Base-by-base conservation (phyloP, 1,140 invertebrate species). In the Vanessa tameamea region DNA sequence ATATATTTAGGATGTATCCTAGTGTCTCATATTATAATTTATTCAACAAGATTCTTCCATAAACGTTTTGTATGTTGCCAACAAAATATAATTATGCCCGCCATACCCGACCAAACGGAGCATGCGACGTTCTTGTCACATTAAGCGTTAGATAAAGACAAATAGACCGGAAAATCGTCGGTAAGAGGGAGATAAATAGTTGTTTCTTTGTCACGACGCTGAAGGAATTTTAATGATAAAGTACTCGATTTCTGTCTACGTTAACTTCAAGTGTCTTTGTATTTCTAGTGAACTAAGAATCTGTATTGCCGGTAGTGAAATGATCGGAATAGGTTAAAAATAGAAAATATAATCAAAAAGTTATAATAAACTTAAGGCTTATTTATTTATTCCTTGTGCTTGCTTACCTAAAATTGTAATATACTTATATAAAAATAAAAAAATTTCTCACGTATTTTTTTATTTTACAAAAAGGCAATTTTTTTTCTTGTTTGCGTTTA, bases 141-240 rank as follows among this genome's bases (percentile, higher is more conserved):
- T 91, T 90, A 87, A 79, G 70, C 86, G 82, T 77, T 80, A 90
- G 86, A 91, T 85, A 88, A 83, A 89, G 90, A 92, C 88, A 92
- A 89, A 92, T 90, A 90, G 90, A 91, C 77, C 83, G 85, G 87
- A 90, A 91, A 92, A 90, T 89, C 84, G 76, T 76, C 74, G 77
- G 86, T 81, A 78, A 79, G 85, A 87, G 78, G 70, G 87, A 72
- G 74, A 92, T 86, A 84, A 87, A 85, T 80, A 81, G 81, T 71
- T 75, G 83, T 85, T 82, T 81, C 82, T 85, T 86, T 84, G 82
- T 88, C 78, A 74, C 84, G 78, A 61, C 74, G 76, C 70, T 80
- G 72, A 73, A 77, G 82, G 81, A 86, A 87, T 89, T 91, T 91
- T 90, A 90, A 90, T 91, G 88, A 90, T 91, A 88, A 83, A 87